These are phyloP conservation scores for Ceyx melanurus DNA, from an alignment of 2,113 vertebrate genomes.

Conservation along the genomic window DNA sequence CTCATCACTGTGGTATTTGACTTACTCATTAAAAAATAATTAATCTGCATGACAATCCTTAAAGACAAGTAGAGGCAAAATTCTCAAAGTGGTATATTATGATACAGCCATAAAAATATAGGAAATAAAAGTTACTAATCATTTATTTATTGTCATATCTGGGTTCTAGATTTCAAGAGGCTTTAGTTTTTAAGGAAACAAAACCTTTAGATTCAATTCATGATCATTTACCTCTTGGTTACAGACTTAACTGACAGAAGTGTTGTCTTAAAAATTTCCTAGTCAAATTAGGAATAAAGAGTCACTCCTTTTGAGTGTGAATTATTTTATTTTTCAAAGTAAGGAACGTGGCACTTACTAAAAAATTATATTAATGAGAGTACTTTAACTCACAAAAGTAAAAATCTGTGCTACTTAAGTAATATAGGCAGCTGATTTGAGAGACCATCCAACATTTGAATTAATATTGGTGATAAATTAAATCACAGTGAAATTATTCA, in stretches of 20 bases:
- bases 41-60: neutral
- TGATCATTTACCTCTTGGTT: neutral
- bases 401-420: constrained; percentile 68
- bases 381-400: constrained; percentile 63
- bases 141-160: neutral
- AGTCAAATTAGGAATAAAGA: neutral
- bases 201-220: neutral
- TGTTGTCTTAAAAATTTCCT: neutral
- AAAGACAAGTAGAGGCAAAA: neutral
- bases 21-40: neutral
- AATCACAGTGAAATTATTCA: constrained; percentile 75
- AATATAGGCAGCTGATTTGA: constrained; percentile 61
- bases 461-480: constrained; percentile 75
- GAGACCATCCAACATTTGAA: constrained; percentile 70
- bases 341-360: constrained; percentile 25
- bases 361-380: constrained; percentile 68
- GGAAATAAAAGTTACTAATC: neutral
- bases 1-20: neutral
- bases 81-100: neutral
- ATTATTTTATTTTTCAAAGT: constrained; percentile 33
- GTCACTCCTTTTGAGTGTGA: neutral
- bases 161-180: rapidly evolving
- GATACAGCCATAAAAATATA: neutral
- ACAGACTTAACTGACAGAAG: neutral
- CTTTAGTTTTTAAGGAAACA: neutral